Percentiles rank a stretch among this genome's conserved stretches.
Conservation (phyloP, 1,140 invertebrate species). For the Nomia melanderi region DNA sequence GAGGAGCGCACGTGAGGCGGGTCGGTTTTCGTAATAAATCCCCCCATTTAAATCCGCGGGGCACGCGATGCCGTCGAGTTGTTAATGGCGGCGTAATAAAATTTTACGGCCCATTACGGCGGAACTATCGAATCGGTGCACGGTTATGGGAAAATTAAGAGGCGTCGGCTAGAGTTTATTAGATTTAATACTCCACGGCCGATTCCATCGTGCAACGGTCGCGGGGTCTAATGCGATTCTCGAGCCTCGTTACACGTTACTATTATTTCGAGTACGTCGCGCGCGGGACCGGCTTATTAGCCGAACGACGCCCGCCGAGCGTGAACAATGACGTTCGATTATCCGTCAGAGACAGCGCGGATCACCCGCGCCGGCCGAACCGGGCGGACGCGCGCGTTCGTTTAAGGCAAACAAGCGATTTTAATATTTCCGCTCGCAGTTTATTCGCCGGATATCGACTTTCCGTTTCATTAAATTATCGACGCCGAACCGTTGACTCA, state of each 20-base stretch:
- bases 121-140: slow-evolving; percentile 52
- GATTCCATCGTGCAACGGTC: not conserved
- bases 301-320: not conserved
- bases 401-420: not conserved
- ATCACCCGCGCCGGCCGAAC: not conserved
- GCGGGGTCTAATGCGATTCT: not conserved
- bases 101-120: slow-evolving; percentile 63
- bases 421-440: not conserved
- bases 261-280: too few relatives aligned
- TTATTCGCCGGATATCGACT: not conserved
- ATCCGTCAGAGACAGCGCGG: too few relatives aligned
- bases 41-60: slow-evolving; percentile 41
- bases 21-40: slow-evolving; percentile 47
- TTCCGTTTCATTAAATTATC: not conserved
- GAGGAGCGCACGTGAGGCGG: not conserved
- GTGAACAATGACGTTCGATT: not conserved
- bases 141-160: slow-evolving; percentile 57
- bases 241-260: too few relatives aligned
- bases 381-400: too few relatives aligned
- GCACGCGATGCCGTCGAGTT: slow-evolving; percentile 44
- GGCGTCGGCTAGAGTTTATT: slow-evolving; percentile 54
- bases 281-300: too few relatives aligned
- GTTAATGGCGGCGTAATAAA: slow-evolving; percentile 63
- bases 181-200: slow-evolving; percentile 44
- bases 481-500: too few relatives aligned